Percentiles rank a stretch among this genome's conserved stretches.
Conservation (phyloP, 2,888 invertebrate species). For the Eueremaeus valkanovi region DNA sequence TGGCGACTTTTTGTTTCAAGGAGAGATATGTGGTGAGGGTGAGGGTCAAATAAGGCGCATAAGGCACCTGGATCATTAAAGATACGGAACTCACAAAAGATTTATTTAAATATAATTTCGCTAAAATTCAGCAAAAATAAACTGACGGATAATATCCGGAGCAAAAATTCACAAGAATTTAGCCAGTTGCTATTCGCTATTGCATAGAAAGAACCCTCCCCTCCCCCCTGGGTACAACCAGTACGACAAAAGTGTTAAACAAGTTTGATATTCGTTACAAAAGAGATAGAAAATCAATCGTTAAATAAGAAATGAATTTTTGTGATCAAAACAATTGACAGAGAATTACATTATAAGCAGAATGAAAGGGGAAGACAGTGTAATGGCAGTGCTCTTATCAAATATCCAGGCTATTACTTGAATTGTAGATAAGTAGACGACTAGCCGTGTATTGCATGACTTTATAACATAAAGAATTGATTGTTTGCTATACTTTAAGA, state of each 20-base stretch:
- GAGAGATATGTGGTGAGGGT: too few relatives aligned
- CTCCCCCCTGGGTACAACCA: neutral
- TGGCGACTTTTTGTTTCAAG: too few relatives aligned
- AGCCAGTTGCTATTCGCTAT: too few relatives aligned
- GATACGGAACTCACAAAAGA: too few relatives aligned
- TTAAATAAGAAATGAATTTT: constrained; percentile 1
- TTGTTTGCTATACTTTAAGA: neutral
- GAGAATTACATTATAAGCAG: neutral
- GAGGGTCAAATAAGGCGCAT: too few relatives aligned
- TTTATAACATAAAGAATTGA: constrained; percentile 13
- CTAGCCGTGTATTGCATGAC: constrained; percentile 3
- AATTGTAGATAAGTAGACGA: neutral
- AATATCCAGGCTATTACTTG: neutral
- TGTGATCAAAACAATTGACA: neutral
- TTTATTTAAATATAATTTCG: too few relatives aligned
- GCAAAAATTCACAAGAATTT: too few relatives aligned
- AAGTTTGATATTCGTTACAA: neutral
- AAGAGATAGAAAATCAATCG: neutral
- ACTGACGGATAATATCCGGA: too few relatives aligned
- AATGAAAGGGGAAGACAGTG: neutral
- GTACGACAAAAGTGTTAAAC: neutral
- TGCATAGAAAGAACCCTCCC: too few relatives aligned
- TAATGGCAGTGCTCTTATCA: neutral
- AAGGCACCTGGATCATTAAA: too few relatives aligned
- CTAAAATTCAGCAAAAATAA: too few relatives aligned